Conservation (phyloP, 2,888 invertebrate genomes). For the Tolmerus cingulatus region DNA sequence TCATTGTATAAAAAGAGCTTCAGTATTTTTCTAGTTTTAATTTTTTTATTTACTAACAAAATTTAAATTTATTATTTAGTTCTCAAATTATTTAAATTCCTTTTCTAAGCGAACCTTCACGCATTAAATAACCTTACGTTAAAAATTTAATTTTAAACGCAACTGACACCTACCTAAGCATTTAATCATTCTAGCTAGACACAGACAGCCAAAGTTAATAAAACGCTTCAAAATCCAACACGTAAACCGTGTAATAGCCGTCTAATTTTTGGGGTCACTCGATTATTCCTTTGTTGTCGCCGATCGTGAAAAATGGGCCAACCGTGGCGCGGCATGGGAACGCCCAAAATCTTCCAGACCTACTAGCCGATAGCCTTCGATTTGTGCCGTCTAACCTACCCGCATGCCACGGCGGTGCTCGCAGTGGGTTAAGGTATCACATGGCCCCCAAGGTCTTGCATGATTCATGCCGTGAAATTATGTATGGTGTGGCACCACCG, state of each 20-base stretch:
- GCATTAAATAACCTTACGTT: no score
- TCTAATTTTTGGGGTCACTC: conserved; percentile 28
- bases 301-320: conserved; percentile 30
- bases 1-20: no score
- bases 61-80: no score
- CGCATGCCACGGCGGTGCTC: neutral
- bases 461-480: neutral
- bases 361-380: neutral
- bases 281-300: conserved; percentile 39
- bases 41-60: no score
- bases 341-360: neutral
- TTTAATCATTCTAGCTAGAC: neutral
- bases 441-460: neutral
- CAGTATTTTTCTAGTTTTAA: no score
- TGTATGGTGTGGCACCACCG: neutral
- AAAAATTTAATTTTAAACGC: neutral
- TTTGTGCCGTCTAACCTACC: neutral
- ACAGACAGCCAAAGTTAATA: neutral
- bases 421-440: neutral
- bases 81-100: no score
- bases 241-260: conserved; percentile 14
- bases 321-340: neutral
- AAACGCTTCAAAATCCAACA: neutral
- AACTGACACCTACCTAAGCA: neutral
- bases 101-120: no score